These are phyloP conservation scores for Aphodius granarius DNA, from an alignment of 2,888 invertebrate species.

Conservation along the genomic window DNA sequence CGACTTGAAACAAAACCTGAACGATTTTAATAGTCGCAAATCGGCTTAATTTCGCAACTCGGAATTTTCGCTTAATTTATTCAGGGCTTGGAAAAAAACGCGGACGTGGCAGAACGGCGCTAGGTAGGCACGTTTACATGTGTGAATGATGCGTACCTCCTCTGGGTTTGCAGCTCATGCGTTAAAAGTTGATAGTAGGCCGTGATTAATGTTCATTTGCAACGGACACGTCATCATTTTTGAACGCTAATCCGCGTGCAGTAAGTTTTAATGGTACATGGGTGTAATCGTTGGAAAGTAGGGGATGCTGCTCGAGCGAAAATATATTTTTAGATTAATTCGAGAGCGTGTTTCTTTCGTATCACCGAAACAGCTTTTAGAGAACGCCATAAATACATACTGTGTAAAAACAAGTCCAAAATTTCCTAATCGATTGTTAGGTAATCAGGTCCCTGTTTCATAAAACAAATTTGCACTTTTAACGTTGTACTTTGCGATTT, in stretches of 20 bases:
- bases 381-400: no score
- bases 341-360: no score
- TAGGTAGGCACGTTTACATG: background rate
- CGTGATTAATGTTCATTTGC: constrained; percentile 3
- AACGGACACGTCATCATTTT: background rate
- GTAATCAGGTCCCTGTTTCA: no score
- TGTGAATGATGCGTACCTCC: background rate
- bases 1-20: background rate
- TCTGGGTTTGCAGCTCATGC: background rate
- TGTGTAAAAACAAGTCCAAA: no score
- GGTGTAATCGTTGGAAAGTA: background rate
- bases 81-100: background rate
- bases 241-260: background rate
- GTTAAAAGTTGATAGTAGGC: constrained; percentile 12
- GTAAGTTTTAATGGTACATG: background rate
- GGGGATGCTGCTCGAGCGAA: background rate
- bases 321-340: background rate
- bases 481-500: no score
- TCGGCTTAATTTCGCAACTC: background rate
- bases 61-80: background rate
- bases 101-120: background rate
- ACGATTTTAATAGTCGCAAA: background rate
- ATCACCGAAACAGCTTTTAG: no score
- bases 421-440: no score
- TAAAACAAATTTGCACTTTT: no score